These are phyloP conservation scores for Dendrolimus houi DNA, from an alignment of 2,888 invertebrate species.

Conservation along the genomic window DNA sequence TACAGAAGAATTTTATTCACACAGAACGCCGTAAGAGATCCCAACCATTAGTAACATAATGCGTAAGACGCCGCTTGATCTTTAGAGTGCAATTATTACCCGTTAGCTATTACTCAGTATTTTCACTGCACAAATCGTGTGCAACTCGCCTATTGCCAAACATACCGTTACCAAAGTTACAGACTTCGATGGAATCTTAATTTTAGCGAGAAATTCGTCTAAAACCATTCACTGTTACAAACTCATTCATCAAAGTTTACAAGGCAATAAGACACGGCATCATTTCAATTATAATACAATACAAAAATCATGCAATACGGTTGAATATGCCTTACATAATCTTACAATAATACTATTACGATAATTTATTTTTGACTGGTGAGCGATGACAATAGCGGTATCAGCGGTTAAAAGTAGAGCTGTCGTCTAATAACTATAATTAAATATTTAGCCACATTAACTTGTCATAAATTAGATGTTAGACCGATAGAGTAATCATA, in stretches of 20 bases:
- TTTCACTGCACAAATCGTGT: not conserved
- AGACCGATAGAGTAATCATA: not conserved
- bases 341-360: not conserved
- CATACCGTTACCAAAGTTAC: conserved; percentile 4
- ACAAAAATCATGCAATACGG: not conserved
- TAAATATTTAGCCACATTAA: not conserved
- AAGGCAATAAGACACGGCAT: not conserved
- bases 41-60: conserved; percentile 11
- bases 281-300: not conserved
- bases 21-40: not conserved
- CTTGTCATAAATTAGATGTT: not conserved
- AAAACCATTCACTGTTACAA: not conserved
- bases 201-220: conserved; percentile 11
- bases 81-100: conserved; percentile 22
- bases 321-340: not conserved
- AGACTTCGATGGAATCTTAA: conserved; percentile 23
- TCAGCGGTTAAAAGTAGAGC: not conserved
- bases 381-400: not conserved
- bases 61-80: conserved; percentile 9
- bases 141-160: conserved; percentile 1
- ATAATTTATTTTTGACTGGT: not conserved
- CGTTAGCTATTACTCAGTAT: conserved; percentile 10
- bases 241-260: not conserved
- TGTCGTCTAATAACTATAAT: not conserved
- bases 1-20: not conserved